A percentile compares a stretch with the other conserved stretches of the same genome.
phyloP scores from a whole-genome alignment of 2,797 vertebrate species.

The Erethizon dorsatum region DNA sequence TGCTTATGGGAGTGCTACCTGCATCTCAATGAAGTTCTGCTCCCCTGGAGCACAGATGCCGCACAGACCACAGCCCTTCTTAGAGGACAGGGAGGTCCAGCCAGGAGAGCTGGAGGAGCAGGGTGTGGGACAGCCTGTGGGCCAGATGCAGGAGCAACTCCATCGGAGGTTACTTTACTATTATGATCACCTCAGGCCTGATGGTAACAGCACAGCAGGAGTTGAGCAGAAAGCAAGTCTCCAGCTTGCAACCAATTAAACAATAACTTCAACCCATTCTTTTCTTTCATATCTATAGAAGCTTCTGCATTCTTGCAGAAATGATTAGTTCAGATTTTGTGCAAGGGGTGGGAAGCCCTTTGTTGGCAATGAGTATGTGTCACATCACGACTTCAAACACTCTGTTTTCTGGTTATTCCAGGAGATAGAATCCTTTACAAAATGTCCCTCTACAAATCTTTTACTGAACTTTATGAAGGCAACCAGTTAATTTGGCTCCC shows the following conservation, averaged over 20 bases:
- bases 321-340: slow-evolving; percentile 37
- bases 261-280: not conserved
- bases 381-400: slow-evolving; percentile 10
- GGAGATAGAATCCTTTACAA: slow-evolving; percentile 66
- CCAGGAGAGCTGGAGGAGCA: not conserved
- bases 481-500: slow-evolving; percentile 71
- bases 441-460: slow-evolving; percentile 70
- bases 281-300: slow-evolving; percentile 2
- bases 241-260: slow-evolving; percentile 56
- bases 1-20: slow-evolving; percentile 79
- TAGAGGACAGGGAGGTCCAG: not conserved
- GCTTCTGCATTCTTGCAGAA: not conserved
- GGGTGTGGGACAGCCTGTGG: not conserved
- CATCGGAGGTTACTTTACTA: not conserved
- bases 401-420: slow-evolving; percentile 61
- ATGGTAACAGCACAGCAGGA: not conserved
- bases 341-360: slow-evolving; percentile 32
- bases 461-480: slow-evolving; percentile 72
- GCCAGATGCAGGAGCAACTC: accelerated
- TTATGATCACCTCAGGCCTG: not conserved
- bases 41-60: slow-evolving; percentile 36
- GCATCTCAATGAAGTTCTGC: slow-evolving; percentile 86
- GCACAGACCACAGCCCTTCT: slow-evolving; percentile 49
- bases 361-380: slow-evolving; percentile 66
- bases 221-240: not conserved